phyloP scores from a whole-genome alignment of 2,888 invertebrate genomes.

The Stenodema calcarata region DNA sequence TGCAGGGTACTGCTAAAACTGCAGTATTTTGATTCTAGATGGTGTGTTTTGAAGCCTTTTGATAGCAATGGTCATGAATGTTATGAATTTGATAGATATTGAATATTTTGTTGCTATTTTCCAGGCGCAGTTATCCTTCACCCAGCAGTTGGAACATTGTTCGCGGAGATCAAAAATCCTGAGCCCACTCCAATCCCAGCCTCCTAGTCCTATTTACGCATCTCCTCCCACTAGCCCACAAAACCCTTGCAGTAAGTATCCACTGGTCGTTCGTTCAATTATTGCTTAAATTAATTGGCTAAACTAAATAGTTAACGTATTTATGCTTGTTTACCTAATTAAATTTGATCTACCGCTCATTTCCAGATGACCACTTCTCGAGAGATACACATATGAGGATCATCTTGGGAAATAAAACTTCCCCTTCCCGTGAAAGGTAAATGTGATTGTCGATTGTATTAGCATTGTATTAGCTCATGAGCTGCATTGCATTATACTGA shows the following conservation, averaged over 20 bases:
- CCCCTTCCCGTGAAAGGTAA: slow-evolving; percentile 56
- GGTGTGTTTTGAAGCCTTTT: too few species aligned
- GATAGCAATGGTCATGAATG: too few species aligned
- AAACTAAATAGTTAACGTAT: too few species aligned
- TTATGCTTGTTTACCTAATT: too few species aligned
- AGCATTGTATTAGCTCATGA: too few species aligned
- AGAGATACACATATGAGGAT: slow-evolving; percentile 92
- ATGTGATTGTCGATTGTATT: neutral
- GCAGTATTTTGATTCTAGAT: too few species aligned
- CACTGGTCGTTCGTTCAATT: neutral
- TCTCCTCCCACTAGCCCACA: slow-evolving; percentile 80
- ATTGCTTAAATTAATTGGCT: too few species aligned
- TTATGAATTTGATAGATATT: too few species aligned
- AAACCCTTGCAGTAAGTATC: slow-evolving; percentile 64
- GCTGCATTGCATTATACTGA: too few species aligned
- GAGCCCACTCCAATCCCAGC: slow-evolving; percentile 63
- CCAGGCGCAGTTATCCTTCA: slow-evolving; percentile 75
- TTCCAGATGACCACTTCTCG: slow-evolving; percentile 80
- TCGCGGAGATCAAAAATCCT: slow-evolving; percentile 71
- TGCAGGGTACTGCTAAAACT: too few species aligned
- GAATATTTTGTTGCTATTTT: neutral
- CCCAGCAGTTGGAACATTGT: slow-evolving; percentile 89
- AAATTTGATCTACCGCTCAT: neutral
- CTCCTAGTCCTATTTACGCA: slow-evolving; percentile 75
- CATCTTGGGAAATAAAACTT: slow-evolving; percentile 70